Conservation (phyloP, 2,797 vertebrate genomes). For the Orientallactaga sibirica region DNA sequence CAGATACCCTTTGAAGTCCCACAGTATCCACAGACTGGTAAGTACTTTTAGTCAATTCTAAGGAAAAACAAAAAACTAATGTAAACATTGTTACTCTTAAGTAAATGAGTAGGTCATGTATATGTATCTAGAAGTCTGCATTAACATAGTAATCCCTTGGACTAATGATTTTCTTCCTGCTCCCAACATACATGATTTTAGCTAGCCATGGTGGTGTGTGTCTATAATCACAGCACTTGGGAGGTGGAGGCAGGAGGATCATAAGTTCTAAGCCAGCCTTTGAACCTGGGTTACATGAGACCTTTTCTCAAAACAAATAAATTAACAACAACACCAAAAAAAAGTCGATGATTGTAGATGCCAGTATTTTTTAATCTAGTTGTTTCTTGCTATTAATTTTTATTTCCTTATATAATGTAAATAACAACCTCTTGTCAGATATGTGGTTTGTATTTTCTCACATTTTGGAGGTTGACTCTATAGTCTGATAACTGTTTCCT, state of each 20-base stretch:
- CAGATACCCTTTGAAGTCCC: slow-evolving; percentile 91
- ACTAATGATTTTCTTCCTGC: slow-evolving; percentile 45
- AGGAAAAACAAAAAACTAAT: not conserved
- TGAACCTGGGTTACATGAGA: not conserved
- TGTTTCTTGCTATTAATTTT: no score
- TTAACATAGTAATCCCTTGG: slow-evolving; percentile 54
- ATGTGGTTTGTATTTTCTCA: no score
- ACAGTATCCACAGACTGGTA: slow-evolving; percentile 93
- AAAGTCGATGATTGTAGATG: slow-evolving; percentile 28
- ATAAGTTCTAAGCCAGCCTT: not conserved
- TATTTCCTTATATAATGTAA: no score
- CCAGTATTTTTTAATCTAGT: not conserved
- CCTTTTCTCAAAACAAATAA: not conserved
- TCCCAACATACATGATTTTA: slow-evolving; percentile 46
- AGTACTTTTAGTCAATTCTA: slow-evolving; percentile 80
- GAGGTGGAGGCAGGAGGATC: not conserved
- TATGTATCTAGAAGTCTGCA: slow-evolving; percentile 24
- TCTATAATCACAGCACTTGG: not conserved
- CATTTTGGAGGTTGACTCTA: not conserved
- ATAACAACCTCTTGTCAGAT: no score
- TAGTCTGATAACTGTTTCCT: not conserved
- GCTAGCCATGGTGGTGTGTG: not conserved
- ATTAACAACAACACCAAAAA: not conserved
- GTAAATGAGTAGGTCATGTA: slow-evolving; percentile 58
- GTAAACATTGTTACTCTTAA: slow-evolving; percentile 41